Conservation (phyloP, 2,888 invertebrate genomes). For the Drosophila acutilabella region DNA sequence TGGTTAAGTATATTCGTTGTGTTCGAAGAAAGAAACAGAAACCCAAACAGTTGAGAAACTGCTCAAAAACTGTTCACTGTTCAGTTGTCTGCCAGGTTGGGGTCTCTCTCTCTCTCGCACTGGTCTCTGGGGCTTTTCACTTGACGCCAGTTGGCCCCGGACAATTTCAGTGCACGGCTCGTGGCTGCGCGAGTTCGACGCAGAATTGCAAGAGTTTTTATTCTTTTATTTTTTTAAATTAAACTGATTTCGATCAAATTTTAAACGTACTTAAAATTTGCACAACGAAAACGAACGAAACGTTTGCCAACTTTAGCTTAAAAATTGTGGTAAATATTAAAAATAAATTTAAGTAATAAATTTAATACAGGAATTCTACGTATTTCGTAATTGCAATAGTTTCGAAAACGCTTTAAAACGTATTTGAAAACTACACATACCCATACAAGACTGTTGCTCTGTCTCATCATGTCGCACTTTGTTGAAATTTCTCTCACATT, state of each 20-base stretch:
- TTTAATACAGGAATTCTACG: not conserved
- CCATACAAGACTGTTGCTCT: slow-evolving; percentile 26
- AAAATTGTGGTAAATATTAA: slow-evolving; percentile 58
- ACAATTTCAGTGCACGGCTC: slow-evolving; percentile 77
- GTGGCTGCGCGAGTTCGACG: slow-evolving; percentile 42
- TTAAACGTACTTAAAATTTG: slow-evolving; percentile 49
- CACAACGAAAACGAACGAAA: slow-evolving; percentile 44
- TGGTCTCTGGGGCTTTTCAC: slow-evolving; percentile 50
- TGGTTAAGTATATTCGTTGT: slow-evolving; percentile 55
- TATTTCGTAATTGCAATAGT: slow-evolving; percentile 68
- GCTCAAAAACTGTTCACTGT: slow-evolving; percentile 51
- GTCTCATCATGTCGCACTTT: slow-evolving; percentile 23
- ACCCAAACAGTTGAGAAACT: slow-evolving; percentile 41
- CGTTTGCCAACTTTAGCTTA: slow-evolving; percentile 6
- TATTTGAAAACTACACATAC: slow-evolving; percentile 40
- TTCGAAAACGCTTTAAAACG: slow-evolving; percentile 28
- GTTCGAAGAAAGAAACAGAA: slow-evolving; percentile 42
- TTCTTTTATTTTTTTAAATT: not conserved
- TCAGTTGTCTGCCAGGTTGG: slow-evolving; percentile 35
- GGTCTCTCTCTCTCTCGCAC: slow-evolving; percentile 32
- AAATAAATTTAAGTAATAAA: not conserved
- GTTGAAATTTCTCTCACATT: slow-evolving; percentile 18
- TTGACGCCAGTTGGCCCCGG: slow-evolving; percentile 75
- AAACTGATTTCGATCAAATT: slow-evolving; percentile 50
- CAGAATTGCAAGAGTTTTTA: slow-evolving; percentile 7